These are phyloP conservation scores for Alviniconcha strummeri DNA, from an alignment of 2,888 invertebrate genomes.

Conservation along the genomic window DNA sequence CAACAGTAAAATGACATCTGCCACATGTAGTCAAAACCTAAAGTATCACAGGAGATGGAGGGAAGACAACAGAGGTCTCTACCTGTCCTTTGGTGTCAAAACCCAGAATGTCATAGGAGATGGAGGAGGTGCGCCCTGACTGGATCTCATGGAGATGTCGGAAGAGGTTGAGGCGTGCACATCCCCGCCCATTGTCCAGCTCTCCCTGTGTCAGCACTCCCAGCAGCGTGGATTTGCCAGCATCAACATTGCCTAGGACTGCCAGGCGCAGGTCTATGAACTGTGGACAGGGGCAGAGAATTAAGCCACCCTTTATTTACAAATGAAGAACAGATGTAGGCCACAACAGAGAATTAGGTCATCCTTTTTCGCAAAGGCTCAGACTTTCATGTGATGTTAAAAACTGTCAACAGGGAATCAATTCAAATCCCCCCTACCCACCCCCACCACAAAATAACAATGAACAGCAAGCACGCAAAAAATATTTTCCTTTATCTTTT, in stretches of 20 bases:
- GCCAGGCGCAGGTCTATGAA: constrained; percentile 87
- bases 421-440: no score
- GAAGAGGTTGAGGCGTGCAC: constrained; percentile 96
- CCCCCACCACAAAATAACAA: no score
- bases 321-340: neutral
- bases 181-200: constrained; percentile 95
- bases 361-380: no score
- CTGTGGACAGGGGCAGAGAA: constrained; percentile 48
- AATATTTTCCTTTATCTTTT: no score
- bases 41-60: no score
- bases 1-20: no score
- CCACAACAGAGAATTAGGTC: no score
- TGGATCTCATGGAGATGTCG: constrained; percentile 93
- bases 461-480: no score
- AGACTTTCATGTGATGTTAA: no score
- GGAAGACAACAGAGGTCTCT: constrained; percentile 13
- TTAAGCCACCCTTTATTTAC: neutral
- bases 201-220: constrained; percentile 97
- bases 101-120: constrained; percentile 96
- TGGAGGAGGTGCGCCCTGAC: constrained; percentile 93
- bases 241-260: constrained; percentile 95
- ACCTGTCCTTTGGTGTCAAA: constrained; percentile 81
- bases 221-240: constrained; percentile 96
- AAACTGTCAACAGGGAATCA: no score
- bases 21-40: no score